These are phyloP conservation scores for Isotomurus palustris DNA, from an alignment of 2,888 invertebrate species.

Conservation along the genomic window DNA sequence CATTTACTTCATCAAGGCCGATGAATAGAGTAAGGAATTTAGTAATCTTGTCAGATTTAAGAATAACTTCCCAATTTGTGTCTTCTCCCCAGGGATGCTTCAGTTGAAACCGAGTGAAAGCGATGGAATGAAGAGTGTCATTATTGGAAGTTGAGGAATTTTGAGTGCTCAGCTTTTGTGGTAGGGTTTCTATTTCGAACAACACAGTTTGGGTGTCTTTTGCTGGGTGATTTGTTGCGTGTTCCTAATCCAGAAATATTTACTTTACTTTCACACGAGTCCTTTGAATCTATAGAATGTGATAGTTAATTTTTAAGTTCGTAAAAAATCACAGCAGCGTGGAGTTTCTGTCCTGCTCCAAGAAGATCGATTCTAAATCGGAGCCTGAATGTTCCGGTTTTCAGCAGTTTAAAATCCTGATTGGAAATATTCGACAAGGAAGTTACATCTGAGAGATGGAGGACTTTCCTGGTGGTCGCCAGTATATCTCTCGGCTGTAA, in stretches of 20 bases:
- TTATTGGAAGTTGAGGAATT: not conserved
- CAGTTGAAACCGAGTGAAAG: conserved; percentile 4
- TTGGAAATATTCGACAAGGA: not conserved
- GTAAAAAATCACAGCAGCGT: not conserved
- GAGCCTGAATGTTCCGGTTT: not conserved
- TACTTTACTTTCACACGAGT: too few relatives aligned
- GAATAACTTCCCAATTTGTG: conserved; percentile 10
- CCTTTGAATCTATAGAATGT: too few relatives aligned
- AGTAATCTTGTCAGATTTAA: too few relatives aligned
- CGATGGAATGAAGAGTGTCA: not conserved
- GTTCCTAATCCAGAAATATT: too few relatives aligned
- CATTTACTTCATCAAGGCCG: conserved; percentile 4
- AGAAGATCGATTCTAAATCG: not conserved
- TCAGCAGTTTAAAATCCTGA: not conserved
- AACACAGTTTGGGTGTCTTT: conserved; percentile 6
- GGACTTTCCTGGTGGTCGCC: too few relatives aligned
- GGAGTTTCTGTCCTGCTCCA: not conserved
- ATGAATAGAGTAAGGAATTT: too few relatives aligned
- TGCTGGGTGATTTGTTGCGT: too few relatives aligned
- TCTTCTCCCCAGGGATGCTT: conserved; percentile 10
- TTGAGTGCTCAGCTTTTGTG: too few relatives aligned
- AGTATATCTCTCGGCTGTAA: too few relatives aligned
- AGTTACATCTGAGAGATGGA: too few relatives aligned
- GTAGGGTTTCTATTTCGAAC: not conserved
- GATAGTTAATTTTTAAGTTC: too few relatives aligned